Conservation (phyloP, 53 echinoderm and acorn worm species). For the Patiria pectinifera region DNA sequence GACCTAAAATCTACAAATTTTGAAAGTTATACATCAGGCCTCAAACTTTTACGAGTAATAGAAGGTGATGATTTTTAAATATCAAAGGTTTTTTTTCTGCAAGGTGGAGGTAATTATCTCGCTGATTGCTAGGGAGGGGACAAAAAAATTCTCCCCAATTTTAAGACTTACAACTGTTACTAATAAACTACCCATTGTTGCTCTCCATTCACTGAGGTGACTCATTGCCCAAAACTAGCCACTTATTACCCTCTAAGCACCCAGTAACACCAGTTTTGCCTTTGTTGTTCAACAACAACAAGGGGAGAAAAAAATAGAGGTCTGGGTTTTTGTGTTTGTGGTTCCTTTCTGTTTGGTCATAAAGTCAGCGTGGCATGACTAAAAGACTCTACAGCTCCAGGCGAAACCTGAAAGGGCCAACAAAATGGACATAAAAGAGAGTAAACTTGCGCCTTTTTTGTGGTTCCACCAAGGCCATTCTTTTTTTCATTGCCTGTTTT, state of each 20-base stretch:
- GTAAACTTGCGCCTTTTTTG: background rate
- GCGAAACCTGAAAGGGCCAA: background rate
- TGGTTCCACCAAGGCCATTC: slow-evolving; percentile 3
- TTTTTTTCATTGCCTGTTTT: background rate
- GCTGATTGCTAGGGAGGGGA: background rate
- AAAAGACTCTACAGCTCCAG: background rate
- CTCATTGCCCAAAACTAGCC: background rate
- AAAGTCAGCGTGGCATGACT: background rate
- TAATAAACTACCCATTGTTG: background rate
- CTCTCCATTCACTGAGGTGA: background rate
- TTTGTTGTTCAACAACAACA: background rate
- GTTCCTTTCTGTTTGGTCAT: background rate
- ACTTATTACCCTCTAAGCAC: background rate
- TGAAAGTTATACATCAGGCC: no score
- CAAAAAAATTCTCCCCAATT: background rate
- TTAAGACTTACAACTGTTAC: background rate
- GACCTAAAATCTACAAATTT: no score
- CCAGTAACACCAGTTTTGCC: background rate
- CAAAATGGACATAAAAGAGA: background rate
- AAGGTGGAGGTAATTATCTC: background rate
- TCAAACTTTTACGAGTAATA: no score
- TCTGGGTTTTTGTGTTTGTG: background rate
- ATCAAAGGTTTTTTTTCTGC: background rate
- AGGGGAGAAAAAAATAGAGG: background rate
- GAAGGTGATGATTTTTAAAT: no score